Percentiles rank a stretch among this genome's conserved stretches.
phyloP scores from a whole-genome alignment of 1,140 invertebrate species.

The Myzus persicae region DNA sequence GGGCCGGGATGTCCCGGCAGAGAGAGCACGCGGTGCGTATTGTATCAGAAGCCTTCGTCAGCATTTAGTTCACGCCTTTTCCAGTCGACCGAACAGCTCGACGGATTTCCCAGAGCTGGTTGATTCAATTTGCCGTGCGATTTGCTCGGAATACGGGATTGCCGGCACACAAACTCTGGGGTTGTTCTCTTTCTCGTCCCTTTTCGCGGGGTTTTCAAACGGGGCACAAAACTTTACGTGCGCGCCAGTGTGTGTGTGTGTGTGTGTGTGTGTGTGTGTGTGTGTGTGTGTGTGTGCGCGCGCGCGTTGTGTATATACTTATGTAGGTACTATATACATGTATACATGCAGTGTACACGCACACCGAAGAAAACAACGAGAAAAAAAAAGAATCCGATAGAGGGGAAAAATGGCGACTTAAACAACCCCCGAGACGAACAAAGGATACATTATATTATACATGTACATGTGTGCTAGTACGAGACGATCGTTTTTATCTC shows the following conservation, averaged over 20 bases:
- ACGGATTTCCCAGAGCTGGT: constrained; percentile 56
- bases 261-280: too few species aligned
- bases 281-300: not conserved
- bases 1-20: not conserved
- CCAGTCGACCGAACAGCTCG: constrained; percentile 57
- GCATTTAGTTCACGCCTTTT: constrained; percentile 58
- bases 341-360: not conserved
- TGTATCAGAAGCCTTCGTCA: constrained; percentile 53
- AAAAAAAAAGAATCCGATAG: constrained; percentile 3
- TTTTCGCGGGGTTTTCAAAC: constrained; percentile 27
- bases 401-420: constrained; percentile 38
- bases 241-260: not conserved
- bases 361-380: not conserved
- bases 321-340: too few species aligned
- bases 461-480: not conserved
- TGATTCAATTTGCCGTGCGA: constrained; percentile 58
- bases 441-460: constrained; percentile 5
- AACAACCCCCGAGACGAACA: constrained; percentile 30
- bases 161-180: constrained; percentile 47
- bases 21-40: not conserved
- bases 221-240: constrained; percentile 36
- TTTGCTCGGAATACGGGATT: constrained; percentile 58
- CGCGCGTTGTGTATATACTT: too few species aligned
- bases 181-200: constrained; percentile 38
- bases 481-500: not conserved